Base-by-base conservation (phyloP, 2,113 vertebrate genomes). In the Ranitomeya imitator region DNA sequence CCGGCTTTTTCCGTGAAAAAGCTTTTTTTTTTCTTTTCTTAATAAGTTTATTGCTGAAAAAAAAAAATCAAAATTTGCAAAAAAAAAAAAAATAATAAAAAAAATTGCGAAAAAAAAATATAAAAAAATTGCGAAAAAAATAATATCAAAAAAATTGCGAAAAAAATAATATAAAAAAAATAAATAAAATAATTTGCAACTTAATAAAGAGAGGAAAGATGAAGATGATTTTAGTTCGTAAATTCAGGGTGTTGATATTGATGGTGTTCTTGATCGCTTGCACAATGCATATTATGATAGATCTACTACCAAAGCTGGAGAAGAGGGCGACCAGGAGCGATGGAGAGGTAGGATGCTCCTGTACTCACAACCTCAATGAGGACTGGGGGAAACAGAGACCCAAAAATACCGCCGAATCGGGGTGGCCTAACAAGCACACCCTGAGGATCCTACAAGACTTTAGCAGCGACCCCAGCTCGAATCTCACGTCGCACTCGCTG, bases 221-320 rank as follows among this genome's bases (percentile, higher is more conserved):
- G 95, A 98, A 97, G 93, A 97, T 97, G 97, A 96, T 99, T 77
- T 93, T 98, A 86, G 94, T 98, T 90, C 96, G 98, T 90, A 96
- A 96, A 93, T 99, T 99, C 94, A 96, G 97, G 52, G 95, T 97
- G 89, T 90, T 99, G 88, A 96, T 99, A 90, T 94, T 98, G 79
- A 95, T 95, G 95, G 97, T 97, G 87, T 97, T 99, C 90, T 93
- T 99, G 52, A 91, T 97, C 60, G 97, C 97, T 5, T 98, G 98
- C 93, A 97, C 97, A 14, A 95, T 99, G 96, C 97, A 99, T 94
- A 97, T 99, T 73, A 95, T 96, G 95, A 96, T 99, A 67, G 98
- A 99, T 94, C 92, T 99, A 92, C 91, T 99, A 88, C 98, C 98
- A 1, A 96, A 95, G 92, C 96, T 99, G 94, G 97, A 98, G 93